Percentiles rank a stretch among this genome's conserved stretches.
Conservation (phyloP, 2,113 vertebrate genomes). For the Buteo buteo region DNA sequence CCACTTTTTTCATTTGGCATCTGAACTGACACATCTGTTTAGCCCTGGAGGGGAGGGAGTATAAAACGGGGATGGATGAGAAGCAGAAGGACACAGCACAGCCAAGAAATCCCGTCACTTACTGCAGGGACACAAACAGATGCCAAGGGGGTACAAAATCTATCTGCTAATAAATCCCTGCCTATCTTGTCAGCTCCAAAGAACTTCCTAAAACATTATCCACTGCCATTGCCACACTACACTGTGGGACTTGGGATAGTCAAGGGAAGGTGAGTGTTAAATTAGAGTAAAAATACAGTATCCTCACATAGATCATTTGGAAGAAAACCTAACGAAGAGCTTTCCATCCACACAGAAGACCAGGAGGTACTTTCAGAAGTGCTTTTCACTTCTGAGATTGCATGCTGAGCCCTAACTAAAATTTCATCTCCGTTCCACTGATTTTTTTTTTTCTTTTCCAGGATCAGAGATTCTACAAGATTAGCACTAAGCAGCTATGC, state of each 20-base stretch:
- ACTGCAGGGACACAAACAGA: neutral
- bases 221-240: neutral
- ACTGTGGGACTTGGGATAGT: rapidly evolving
- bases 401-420: neutral
- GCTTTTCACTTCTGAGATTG: neutral
- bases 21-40: neutral
- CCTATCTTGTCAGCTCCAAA: neutral
- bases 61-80: neutral
- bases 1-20: neutral
- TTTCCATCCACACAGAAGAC: neutral
- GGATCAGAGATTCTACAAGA: neutral
- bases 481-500: neutral
- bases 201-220: neutral
- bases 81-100: neutral
- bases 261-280: neutral
- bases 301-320: neutral
- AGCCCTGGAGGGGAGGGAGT: neutral
- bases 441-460: neutral
- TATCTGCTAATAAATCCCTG: neutral
- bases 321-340: neutral
- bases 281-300: neutral
- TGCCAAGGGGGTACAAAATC: neutral
- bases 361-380: neutral
- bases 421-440: neutral
- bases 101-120: neutral